These are phyloP conservation scores for Saccopteryx bilineata DNA, from an alignment of 2,113 vertebrate species.

Conservation along the genomic window DNA sequence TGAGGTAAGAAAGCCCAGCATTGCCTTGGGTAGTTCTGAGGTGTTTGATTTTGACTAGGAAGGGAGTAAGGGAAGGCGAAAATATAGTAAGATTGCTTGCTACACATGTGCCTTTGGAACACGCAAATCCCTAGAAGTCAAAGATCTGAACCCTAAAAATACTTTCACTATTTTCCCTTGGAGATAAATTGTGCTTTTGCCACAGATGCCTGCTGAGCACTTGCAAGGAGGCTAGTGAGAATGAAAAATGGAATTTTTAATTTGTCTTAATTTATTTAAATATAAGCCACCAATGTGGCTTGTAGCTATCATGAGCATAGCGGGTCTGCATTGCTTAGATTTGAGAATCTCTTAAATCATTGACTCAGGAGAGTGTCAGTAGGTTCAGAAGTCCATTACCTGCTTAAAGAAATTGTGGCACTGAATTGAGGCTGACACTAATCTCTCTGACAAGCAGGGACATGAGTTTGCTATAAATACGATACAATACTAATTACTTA, in stretches of 20 bases:
- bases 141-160: not conserved
- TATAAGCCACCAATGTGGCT: not conserved
- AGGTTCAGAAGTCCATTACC: rapidly evolving
- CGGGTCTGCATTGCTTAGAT: not conserved
- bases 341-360: not conserved
- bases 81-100: no score
- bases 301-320: rapidly evolving
- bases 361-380: rapidly evolving
- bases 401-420: not conserved
- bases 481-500: not conserved
- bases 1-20: not conserved
- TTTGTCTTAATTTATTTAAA: not conserved
- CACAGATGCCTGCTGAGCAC: rapidly evolving
- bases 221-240: not conserved
- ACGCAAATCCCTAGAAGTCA: not conserved
- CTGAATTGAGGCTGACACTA: not conserved
- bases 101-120: rapidly evolving
- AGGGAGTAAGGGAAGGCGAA: no score
- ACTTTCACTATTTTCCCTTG: not conserved
- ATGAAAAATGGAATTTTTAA: not conserved
- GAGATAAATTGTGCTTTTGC: not conserved
- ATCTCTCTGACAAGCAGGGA: rapidly evolving
- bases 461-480: not conserved
- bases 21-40: not conserved
- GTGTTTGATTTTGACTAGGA: not conserved